Evolutionary conservation across 2,113 vertebrate genomes (phyloP).

Genomic region (Aix galericulata): DNA sequence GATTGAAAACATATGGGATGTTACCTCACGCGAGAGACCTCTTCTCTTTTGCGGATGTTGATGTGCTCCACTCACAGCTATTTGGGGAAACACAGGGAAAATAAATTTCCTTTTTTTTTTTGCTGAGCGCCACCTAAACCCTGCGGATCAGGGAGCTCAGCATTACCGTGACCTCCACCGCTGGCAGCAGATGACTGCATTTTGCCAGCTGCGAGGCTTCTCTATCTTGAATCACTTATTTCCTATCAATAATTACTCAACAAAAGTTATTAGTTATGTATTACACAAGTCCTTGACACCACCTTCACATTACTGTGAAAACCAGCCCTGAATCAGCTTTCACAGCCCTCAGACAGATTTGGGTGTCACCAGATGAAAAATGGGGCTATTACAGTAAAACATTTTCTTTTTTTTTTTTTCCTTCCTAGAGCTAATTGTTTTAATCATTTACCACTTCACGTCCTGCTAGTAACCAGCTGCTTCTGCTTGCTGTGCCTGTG

Average conservation of each 20-base stretch:
- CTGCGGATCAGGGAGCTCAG: background rate
- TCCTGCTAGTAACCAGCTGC: background rate
- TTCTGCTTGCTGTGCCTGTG: background rate
- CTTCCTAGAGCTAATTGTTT: background rate
- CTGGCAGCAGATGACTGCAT: background rate
- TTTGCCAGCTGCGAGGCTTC: background rate
- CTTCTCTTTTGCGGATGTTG: background rate
- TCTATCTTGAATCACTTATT: background rate
- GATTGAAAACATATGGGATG: constrained; percentile 19
- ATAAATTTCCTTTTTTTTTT: constrained; percentile 33
- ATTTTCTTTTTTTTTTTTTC: background rate
- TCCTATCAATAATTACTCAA: constrained; percentile 52
- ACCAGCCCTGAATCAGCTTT: background rate
- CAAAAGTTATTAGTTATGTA: background rate
- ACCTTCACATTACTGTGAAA: background rate
- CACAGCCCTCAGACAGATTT: background rate
- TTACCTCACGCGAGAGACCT: background rate
- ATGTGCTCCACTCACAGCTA: background rate
- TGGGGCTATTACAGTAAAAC: background rate
- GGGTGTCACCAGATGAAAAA: background rate
- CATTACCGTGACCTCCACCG: background rate
- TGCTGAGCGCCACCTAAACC: background rate
- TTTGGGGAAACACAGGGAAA: constrained; percentile 32
- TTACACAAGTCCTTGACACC: background rate
- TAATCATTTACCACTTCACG: background rate